Percentiles rank a stretch among this genome's conserved stretches.
phyloP scores from a whole-genome alignment of 2,888 invertebrate species.

The Tortrix viridana region DNA sequence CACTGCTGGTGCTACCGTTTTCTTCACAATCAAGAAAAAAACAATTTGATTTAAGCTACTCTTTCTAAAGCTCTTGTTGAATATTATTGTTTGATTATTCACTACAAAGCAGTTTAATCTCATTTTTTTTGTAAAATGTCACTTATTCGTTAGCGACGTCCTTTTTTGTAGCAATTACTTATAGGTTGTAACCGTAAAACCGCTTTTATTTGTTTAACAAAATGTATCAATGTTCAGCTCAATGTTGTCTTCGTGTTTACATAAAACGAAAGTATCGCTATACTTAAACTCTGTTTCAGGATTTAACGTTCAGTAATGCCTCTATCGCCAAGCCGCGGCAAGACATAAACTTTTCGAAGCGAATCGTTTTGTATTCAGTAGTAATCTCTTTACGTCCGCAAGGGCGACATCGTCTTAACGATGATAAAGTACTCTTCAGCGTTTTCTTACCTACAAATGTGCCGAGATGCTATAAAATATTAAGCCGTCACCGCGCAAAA shows the following conservation, averaged over 20 bases:
- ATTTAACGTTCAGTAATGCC: slow-evolving; percentile 28
- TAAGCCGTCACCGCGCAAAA: slow-evolving; percentile 30
- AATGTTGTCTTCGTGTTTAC: slow-evolving; percentile 4
- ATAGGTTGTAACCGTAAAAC: too few relatives aligned
- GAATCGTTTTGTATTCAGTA: slow-evolving; percentile 39
- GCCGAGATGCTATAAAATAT: slow-evolving; percentile 33
- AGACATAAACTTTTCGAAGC: slow-evolving; percentile 37
- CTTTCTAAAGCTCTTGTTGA: too few relatives aligned
- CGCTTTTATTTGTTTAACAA: too few relatives aligned
- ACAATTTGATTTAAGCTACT: too few relatives aligned
- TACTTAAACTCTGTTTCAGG: slow-evolving; percentile 22
- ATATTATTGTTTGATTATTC: too few relatives aligned
- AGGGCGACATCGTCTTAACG: slow-evolving; percentile 37
- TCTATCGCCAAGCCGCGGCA: slow-evolving; percentile 16
- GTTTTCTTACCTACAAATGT: slow-evolving; percentile 29
- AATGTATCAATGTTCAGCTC: too few relatives aligned
- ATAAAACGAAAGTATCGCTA: slow-evolving; percentile 2
- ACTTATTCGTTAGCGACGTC: too few relatives aligned
- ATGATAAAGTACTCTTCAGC: slow-evolving; percentile 33
- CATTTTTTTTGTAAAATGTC: too few relatives aligned
- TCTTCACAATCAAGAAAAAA: too few relatives aligned
- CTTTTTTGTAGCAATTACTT: too few relatives aligned
- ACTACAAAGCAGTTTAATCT: too few relatives aligned
- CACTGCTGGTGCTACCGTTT: too few relatives aligned
- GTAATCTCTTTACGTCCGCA: slow-evolving; percentile 40